phyloP scores from a whole-genome alignment of 2,113 vertebrate species.

The Bombycilla garrulus region DNA sequence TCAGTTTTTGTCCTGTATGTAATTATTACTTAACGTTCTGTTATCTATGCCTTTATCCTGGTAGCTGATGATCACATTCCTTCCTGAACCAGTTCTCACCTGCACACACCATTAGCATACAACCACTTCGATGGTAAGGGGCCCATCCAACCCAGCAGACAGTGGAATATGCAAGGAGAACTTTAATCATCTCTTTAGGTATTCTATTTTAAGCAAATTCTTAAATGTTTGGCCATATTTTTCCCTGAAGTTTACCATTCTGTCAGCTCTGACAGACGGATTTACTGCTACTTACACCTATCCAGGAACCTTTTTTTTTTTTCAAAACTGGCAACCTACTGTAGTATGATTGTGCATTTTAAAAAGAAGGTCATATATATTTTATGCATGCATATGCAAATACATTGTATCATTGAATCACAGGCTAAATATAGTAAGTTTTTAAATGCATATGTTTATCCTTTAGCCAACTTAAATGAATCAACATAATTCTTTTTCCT shows the following conservation, averaged over 20 bases:
- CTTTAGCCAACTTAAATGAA: background rate
- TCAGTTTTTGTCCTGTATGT: background rate
- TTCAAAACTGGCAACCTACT: background rate
- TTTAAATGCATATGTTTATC: background rate
- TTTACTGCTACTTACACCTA: background rate
- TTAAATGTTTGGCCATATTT: background rate
- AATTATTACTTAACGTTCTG: background rate
- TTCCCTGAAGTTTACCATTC: background rate
- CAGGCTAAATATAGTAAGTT: background rate
- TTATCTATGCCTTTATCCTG: background rate
- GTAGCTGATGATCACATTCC: background rate
- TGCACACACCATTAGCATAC: background rate
- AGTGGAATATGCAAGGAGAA: background rate
- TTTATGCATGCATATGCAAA: background rate
- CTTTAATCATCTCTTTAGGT: background rate
- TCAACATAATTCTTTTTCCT: too few relatives aligned
- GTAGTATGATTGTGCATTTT: background rate
- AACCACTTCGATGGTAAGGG: background rate
- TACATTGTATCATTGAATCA: background rate
- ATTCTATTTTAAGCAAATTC: background rate
- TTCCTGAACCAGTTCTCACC: background rate
- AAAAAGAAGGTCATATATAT: background rate
- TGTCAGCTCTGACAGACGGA: background rate
- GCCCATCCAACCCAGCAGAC: background rate
- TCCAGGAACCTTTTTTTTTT: background rate